phyloP scores from a whole-genome alignment of 2,113 vertebrate species.

The Hippocampus zosterae region DNA sequence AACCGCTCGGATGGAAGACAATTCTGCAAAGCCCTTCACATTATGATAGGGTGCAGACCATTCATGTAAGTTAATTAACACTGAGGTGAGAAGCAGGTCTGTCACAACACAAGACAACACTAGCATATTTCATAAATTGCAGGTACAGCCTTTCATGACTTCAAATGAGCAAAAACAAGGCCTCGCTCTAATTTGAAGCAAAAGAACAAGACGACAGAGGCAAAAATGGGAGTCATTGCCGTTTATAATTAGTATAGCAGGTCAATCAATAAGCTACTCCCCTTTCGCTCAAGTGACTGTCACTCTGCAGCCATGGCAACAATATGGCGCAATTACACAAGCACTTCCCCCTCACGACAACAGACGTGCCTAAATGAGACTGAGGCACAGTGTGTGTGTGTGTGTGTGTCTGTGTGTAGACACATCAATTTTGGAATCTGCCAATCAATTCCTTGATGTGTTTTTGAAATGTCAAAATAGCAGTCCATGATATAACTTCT shows the following conservation, averaged over 20 bases:
- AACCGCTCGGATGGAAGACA: constrained; percentile 35
- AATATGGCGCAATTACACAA: not conserved
- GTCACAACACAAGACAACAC: constrained; percentile 29
- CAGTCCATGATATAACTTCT: not conserved
- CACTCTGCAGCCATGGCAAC: constrained; percentile 33
- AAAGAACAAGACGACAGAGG: constrained; percentile 7
- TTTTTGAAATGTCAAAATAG: constrained; percentile 5
- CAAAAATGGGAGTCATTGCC: not conserved
- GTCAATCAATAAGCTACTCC: constrained; percentile 54
- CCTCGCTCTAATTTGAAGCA: constrained; percentile 27
- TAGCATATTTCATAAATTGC: constrained; percentile 8
- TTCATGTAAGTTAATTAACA: constrained; percentile 41
- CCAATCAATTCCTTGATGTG: not conserved
- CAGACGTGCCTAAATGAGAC: not conserved
- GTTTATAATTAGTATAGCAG: constrained; percentile 44
- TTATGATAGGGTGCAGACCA: constrained; percentile 40
- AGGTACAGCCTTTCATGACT: constrained; percentile 23
- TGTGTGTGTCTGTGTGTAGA: not conserved
- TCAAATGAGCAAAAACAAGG: constrained; percentile 22
- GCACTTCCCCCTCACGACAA: not conserved
- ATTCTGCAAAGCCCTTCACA: constrained; percentile 34
- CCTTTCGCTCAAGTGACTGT: constrained; percentile 11
- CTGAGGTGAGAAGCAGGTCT: constrained; percentile 20
- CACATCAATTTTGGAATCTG: not conserved
- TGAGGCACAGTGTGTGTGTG: not conserved